Base-by-base conservation (phyloP, 2,888 invertebrate species). In the Drosophila differens region DNA sequence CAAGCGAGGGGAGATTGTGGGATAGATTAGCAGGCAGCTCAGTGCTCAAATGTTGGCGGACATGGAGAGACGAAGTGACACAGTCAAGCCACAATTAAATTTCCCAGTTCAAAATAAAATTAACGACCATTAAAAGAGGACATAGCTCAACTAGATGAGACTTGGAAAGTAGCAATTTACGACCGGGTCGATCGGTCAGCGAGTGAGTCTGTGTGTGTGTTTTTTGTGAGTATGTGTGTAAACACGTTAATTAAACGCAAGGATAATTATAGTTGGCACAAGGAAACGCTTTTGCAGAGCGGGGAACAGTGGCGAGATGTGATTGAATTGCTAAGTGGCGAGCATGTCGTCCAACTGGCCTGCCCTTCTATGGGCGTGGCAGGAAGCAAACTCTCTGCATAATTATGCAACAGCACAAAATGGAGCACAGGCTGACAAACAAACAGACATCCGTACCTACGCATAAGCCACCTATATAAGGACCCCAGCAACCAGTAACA, bases 241-340 rank as follows among this genome's bases (percentile, higher is more conserved):
- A 86, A 80, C 78, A 86, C 78, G 84, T 81, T 82, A 86, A 86
- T 86, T 86, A 86, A 80, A 83, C 84, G 79, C 82, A 74, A 70
- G 84, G 79, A 83, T 83, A 82, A 82, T 82, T 82, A 83, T 82
- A 79, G 79, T 72, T 78, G 63, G 79, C 76, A 74, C 49, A 79
- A 76, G 74, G 81, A 77, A 68, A 59, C 58, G 63, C 55, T 47
- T 61, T 66, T 57, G 52, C 30, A 22, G 37, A 47, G 41, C 63
- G 67, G 49, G 51, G 70, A 63, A 33, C 49, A 62, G 53, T 55
- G 54, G 70, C 69, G 55, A 73, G 76, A 76, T 82, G 75, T 79
- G 81, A 81, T 82, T 81, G 82, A 82, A 81, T 82, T 81, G 76
- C 73, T 63, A 82, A 81, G 80, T 82, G 75, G 74, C 66, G 16